phyloP scores from a whole-genome alignment of 2,113 vertebrate genomes.

The Scartelaos histophorus region DNA sequence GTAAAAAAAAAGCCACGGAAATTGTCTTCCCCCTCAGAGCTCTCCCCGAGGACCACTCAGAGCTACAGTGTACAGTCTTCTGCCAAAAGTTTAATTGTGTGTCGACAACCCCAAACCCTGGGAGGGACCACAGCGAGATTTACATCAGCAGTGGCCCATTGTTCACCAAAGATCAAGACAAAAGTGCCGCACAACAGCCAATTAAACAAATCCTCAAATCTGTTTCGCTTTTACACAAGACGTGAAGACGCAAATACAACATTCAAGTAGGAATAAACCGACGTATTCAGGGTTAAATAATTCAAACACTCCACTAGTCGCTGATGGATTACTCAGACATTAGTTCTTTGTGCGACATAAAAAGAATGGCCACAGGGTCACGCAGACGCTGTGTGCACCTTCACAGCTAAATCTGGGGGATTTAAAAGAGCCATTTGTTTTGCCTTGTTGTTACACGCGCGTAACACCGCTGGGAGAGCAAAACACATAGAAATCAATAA shows the following conservation, averaged over 20 bases:
- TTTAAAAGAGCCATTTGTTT: conserved; percentile 53
- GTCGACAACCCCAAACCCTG: conserved; percentile 53
- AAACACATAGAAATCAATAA: conserved; percentile 66
- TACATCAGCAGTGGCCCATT: conserved; percentile 56
- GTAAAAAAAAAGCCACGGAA: conserved; percentile 48
- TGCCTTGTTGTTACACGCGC: conserved; percentile 33
- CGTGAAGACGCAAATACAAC: conserved; percentile 44
- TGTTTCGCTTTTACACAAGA: conserved; percentile 38
- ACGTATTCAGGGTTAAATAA: conserved; percentile 45
- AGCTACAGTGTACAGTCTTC: conserved; percentile 43
- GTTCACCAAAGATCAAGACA: conserved; percentile 54
- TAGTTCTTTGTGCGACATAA: conserved; percentile 27
- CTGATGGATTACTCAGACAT: conserved; percentile 30
- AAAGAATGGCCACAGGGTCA: conserved; percentile 23
- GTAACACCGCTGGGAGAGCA: conserved; percentile 28
- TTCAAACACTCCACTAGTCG: conserved; percentile 45
- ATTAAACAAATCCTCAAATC: conserved; percentile 65
- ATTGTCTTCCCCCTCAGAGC: conserved; percentile 46
- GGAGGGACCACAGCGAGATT: conserved; percentile 59
- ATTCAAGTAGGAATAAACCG: conserved; percentile 39
- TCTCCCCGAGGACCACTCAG: conserved; percentile 51
- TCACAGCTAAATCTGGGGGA: conserved; percentile 27
- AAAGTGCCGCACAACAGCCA: conserved; percentile 64
- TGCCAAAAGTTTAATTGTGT: conserved; percentile 67
- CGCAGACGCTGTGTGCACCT: conserved; percentile 23